Evolutionary conservation across 2,113 vertebrate species (phyloP), one percentile per base, ranked within the genome.

Genomic region (Carlito syrichta): DNA sequence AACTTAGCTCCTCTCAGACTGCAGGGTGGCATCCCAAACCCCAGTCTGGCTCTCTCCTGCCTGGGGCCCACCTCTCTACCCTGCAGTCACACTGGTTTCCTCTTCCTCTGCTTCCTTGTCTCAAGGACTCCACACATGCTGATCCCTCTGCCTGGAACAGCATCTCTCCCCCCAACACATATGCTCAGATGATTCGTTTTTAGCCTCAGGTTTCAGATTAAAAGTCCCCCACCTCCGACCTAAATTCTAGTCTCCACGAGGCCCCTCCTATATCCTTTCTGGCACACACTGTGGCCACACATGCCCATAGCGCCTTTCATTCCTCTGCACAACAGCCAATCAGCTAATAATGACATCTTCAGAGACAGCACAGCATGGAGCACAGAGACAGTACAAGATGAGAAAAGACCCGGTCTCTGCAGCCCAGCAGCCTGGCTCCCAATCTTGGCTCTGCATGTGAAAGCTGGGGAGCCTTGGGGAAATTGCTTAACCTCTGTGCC

Each of bases 201-300:
- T 58, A 89, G 58, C 11, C 40, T 94, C 43, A 54, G 40, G 35
- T 69, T 93, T 96, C 82, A 73, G 71, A 68, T 40, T 30, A 40
- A 79, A 45, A 62, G 43, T 43, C 40, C 50, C 66, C 54, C 35
- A 81, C 40, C 38, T 89, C 52, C 52, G 52, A 71, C 27, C 66
- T 69, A n/a, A 56, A 69, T 79, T 43, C 32, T 54, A 45, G 6
- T 27, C 60, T 63, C n/a, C 43, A 9, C 32, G 5, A 89, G n/a
- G n/a, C 43, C 27, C 14, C 8, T 48, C 54, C 12, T 23, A 20
- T 27, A 11, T 12, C 25, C 68, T 23, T 54, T 71, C 86, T 0
- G 45, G 68, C 38, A 19, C 25, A 32, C 11, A n/a, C 45, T 13
- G 43, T 14, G 43, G 52, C 22, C 19, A 38, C 12, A 30, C n/a